Evolutionary conservation across 2,888 invertebrate species (phyloP).

Genomic region (Cinara cedri): DNA sequence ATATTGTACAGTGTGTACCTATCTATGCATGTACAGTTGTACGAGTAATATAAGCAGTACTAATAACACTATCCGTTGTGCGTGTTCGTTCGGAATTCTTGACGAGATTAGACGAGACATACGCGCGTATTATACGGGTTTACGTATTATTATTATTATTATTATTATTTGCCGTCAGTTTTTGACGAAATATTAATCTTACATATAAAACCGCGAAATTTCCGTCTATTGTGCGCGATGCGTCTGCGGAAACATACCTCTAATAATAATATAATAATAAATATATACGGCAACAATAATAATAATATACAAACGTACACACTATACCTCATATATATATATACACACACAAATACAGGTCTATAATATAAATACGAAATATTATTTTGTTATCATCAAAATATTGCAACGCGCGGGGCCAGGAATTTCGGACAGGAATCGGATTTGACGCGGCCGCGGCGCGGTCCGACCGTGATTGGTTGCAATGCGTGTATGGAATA

Average conservation of each 20-base stretch:
- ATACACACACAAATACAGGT: background rate
- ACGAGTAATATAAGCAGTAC: too few species aligned
- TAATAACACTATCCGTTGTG: too few species aligned
- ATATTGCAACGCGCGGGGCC: too few species aligned
- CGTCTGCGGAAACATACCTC: background rate
- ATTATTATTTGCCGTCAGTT: too few species aligned
- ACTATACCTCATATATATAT: background rate
- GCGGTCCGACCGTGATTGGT: too few species aligned
- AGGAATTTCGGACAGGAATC: too few species aligned
- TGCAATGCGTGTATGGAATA: too few species aligned
- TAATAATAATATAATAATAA: background rate
- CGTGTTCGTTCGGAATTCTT: constrained; percentile 32
- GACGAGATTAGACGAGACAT: constrained; percentile 20
- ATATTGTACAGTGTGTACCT: too few species aligned
- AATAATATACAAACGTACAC: background rate
- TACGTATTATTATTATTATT: background rate
- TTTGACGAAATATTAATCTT: too few species aligned
- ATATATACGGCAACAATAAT: background rate
- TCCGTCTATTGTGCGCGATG: constrained; percentile 10
- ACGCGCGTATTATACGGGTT: background rate
- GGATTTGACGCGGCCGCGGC: too few species aligned
- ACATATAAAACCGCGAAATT: constrained; percentile 33
- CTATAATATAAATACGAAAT: background rate
- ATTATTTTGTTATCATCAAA: too few species aligned
- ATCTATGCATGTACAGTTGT: too few species aligned